A percentile compares a stretch with the other conserved stretches of the same genome.
These are phyloP conservation scores for Andricus quercusramuli DNA, from an alignment of 2,888 invertebrate species.

Conservation along the genomic window DNA sequence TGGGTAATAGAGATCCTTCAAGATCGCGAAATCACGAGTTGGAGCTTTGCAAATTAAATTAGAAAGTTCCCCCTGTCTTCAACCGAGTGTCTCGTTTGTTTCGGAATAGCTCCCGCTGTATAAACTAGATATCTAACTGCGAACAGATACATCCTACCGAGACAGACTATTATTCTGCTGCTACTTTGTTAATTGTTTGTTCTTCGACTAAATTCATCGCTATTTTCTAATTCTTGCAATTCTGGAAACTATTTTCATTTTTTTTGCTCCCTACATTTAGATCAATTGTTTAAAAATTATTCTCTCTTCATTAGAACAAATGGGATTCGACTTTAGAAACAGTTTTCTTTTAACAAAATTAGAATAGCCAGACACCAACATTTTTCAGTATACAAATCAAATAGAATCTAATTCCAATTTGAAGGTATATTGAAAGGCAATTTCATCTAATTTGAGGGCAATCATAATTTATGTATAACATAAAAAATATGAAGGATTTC, in stretches of 20 bases:
- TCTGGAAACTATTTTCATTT: background rate
- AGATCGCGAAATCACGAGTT: slow-evolving; percentile 60
- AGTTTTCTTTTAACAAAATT: no score
- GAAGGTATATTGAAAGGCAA: no score
- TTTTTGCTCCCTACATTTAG: no score
- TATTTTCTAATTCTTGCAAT: background rate
- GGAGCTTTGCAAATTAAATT: slow-evolving; percentile 66
- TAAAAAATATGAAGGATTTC: no score
- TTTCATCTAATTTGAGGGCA: no score
- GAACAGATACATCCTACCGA: background rate
- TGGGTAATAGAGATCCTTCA: slow-evolving; percentile 53
- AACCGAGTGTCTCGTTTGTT: slow-evolving; percentile 62
- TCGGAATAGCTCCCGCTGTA: slow-evolving; percentile 53
- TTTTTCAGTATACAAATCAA: no score
- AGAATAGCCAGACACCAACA: no score
- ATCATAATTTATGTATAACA: no score
- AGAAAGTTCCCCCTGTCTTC: slow-evolving; percentile 63
- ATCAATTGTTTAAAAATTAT: no score
- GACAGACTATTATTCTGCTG: background rate
- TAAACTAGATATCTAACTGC: slow-evolving; percentile 55
- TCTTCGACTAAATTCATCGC: background rate
- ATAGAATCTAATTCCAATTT: no score
- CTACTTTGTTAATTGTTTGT: slow-evolving; percentile 10
- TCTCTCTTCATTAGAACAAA: no score
- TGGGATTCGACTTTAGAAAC: no score